Evolutionary conservation across 64 coral and sea anemone species (phyloP).

Genomic region (Anthopleura sola): DNA sequence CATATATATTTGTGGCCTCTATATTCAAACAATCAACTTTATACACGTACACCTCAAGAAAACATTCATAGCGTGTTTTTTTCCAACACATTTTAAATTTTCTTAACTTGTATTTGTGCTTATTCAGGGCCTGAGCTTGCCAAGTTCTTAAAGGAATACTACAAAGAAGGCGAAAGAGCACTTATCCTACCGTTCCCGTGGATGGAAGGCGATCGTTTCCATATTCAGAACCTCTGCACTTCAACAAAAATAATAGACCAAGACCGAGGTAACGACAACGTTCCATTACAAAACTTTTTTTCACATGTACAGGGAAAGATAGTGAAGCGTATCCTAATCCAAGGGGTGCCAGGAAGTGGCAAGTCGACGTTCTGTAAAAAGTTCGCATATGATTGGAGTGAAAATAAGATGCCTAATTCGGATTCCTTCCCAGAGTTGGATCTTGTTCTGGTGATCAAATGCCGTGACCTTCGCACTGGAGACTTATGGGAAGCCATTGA

Average conservation of each 20-base stretch:
- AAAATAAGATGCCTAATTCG: not conserved
- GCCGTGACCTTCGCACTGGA: constrained; percentile 8
- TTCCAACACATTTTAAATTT: too few relatives aligned
- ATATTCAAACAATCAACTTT: not conserved
- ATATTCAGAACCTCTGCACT: not conserved
- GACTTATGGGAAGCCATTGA: constrained; percentile 20
- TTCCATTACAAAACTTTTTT: not conserved
- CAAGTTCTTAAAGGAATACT: not conserved
- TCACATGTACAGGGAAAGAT: not conserved
- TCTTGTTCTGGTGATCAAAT: constrained; percentile 21
- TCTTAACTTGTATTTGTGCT: not conserved
- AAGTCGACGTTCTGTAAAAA: constrained; percentile 41
- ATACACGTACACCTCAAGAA: too few relatives aligned
- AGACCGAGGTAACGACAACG: not conserved
- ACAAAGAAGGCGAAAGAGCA: constrained; percentile 7
- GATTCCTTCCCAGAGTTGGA: constrained; percentile 1
- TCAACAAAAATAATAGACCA: not conserved
- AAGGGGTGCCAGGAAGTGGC: constrained; percentile 32
- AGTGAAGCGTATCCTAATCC: not conserved
- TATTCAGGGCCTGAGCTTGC: not conserved
- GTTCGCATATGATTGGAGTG: constrained; percentile 28
- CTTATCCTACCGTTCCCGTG: not conserved
- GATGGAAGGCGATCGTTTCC: not conserved
- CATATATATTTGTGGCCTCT: too few relatives aligned
- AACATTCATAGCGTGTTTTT: not conserved